These are phyloP conservation scores for Acleris cristana DNA, from an alignment of 2,888 invertebrate species.

Conservation along the genomic window DNA sequence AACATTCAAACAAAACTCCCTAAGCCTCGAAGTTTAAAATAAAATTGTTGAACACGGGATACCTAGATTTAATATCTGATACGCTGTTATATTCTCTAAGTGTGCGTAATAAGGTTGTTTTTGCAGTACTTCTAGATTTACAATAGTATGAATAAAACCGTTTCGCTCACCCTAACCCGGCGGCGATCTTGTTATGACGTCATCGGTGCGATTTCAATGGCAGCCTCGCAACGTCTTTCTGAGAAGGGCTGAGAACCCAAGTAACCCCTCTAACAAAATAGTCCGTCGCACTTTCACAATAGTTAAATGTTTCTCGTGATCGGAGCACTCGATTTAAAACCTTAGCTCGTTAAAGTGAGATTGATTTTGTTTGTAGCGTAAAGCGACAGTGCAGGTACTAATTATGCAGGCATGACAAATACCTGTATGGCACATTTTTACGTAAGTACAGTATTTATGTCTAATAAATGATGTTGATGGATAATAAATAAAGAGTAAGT, in stretches of 20 bases:
- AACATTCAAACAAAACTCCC: slow-evolving; percentile 24
- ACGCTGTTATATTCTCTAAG: not conserved
- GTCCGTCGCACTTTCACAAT: slow-evolving; percentile 24
- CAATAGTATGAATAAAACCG: slow-evolving; percentile 28
- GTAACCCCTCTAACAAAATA: slow-evolving; percentile 32
- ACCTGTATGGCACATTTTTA: not conserved
- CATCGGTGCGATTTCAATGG: slow-evolving; percentile 28
- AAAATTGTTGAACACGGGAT: not conserved
- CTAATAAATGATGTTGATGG: too few relatives aligned
- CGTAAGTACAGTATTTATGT: not conserved
- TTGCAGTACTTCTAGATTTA: slow-evolving; percentile 3
- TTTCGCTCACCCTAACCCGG: slow-evolving; percentile 23
- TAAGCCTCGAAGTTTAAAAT: slow-evolving; percentile 12
- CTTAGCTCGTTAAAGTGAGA: not conserved
- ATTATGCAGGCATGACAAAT: slow-evolving; percentile 22
- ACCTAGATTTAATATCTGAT: slow-evolving; percentile 1
- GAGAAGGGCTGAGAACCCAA: slow-evolving; percentile 31
- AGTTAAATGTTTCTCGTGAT: not conserved
- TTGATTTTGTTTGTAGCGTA: slow-evolving; percentile 2
- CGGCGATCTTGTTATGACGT: slow-evolving; percentile 23
- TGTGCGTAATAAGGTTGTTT: slow-evolving; percentile 2
- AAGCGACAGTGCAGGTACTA: slow-evolving; percentile 26
- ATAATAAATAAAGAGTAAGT: too few relatives aligned
- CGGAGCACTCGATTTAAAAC: slow-evolving; percentile 10
- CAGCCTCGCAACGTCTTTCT: slow-evolving; percentile 28